These are phyloP conservation scores for Scaptomyza polygonia DNA, from an alignment of 2,888 invertebrate species.

Conservation along the genomic window DNA sequence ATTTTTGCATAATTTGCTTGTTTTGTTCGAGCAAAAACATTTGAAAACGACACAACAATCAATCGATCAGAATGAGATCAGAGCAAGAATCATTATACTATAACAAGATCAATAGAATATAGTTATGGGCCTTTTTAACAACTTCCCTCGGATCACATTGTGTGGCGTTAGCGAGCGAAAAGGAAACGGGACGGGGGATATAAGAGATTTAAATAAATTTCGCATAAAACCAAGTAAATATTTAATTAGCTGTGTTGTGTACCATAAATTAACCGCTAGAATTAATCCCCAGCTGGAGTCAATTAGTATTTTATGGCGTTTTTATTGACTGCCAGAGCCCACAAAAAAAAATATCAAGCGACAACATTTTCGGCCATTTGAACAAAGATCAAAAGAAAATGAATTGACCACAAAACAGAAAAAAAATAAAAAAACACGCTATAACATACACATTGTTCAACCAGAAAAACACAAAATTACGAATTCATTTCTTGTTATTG, in stretches of 20 bases:
- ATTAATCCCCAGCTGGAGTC: conserved; percentile 70
- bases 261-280: conserved; percentile 77
- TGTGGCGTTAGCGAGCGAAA: background rate
- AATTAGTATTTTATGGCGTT: conserved; percentile 77
- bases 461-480: conserved; percentile 46
- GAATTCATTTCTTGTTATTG: conserved; percentile 57
- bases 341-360: conserved; percentile 12
- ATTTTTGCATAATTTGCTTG: conserved; percentile 65
- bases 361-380: conserved; percentile 32
- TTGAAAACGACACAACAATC: conserved; percentile 1
- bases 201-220: conserved; percentile 66
- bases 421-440: no score
- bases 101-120: conserved; percentile 21
- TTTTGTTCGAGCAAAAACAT: conserved; percentile 45
- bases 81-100: background rate
- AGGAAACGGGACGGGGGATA: background rate
- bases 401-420: conserved; percentile 12
- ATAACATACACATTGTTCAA: conserved; percentile 19
- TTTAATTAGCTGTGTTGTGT: conserved; percentile 74
- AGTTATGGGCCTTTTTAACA: conserved; percentile 13
- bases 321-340: conserved; percentile 58
- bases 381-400: conserved; percentile 51
- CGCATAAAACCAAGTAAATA: conserved; percentile 67
- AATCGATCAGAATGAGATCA: conserved; percentile 64
- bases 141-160: conserved; percentile 55